Base-by-base conservation (phyloP, 30 jellyfish, hydroid and myxozoan genomes). In the Turritopsis dohrnii region DNA sequence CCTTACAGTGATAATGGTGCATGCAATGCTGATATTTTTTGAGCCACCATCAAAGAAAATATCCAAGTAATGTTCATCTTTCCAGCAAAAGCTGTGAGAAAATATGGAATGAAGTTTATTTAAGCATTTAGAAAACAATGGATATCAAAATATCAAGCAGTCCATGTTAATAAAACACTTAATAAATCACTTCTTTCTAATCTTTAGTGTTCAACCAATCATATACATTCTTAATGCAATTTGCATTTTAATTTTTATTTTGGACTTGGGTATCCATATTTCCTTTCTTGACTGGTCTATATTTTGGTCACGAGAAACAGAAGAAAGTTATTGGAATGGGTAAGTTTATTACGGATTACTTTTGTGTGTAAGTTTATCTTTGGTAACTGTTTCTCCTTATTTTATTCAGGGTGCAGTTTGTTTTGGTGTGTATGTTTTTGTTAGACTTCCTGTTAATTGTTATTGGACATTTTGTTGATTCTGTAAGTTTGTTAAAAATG, bases 261-360 rank as follows among this genome's bases (percentile, higher is more conserved):
- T 88, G 54, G 96, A 88, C 60, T 41, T 88, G 81, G 91, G 53
- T 8, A 29, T 88, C 74, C 96, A 89, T 1, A 52, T 88, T 17
- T 72, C 74, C 52, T 82, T 83, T 54, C 87, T 82, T 1, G 72
- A 86, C 24, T 88, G 90, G 96, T 52, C 84, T 21, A 80, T 88
- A 21, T 88, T 88, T 79, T 88, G 90, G 96, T 76, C 91, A 8
- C 72, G 73, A 5, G 90, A 83, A 20, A 83, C 96, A 8, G 96
- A 72, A 26, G 96, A 88, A 25, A 83, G 96, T 17, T 76, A 88
- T 54, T 88, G 96, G 96, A 88, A 88, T 71, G 96, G 96, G 96
- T 88, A 76, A 28, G 88, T 29, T 16, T 19, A 69, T 18, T 60
- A 60, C 19, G 22, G 21, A 23, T 60, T 23, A 18, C 22, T 21